Conservation (phyloP, 2,113 vertebrate species). For the Mesocricetus auratus region DNA sequence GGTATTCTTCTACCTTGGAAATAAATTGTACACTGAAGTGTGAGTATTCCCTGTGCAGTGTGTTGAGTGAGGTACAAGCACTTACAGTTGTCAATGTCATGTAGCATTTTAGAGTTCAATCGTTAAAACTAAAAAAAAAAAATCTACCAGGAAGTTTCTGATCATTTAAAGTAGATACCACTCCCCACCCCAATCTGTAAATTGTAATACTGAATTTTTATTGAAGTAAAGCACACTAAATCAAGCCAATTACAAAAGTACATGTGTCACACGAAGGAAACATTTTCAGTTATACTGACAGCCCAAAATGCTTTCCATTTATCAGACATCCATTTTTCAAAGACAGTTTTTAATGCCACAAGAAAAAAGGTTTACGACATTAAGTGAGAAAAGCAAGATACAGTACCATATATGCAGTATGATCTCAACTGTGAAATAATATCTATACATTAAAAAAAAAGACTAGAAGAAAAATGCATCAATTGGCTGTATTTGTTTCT, state of each 20-base stretch:
- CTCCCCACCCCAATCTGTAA: conserved; percentile 82
- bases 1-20: background rate
- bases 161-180: conserved; percentile 80
- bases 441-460: conserved; percentile 78
- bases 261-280: conserved; percentile 80
- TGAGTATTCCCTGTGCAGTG: conserved; percentile 24
- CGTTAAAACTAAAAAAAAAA: conserved; percentile 29
- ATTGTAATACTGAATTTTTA: conserved; percentile 81
- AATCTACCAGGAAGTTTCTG: conserved; percentile 50
- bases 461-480: conserved; percentile 75
- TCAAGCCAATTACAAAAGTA: conserved; percentile 82
- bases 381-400: conserved; percentile 71
- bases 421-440: conserved; percentile 76
- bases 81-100: background rate
- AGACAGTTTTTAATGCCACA: conserved; percentile 80
- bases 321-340: conserved; percentile 80
- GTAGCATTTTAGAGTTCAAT: conserved; percentile 53
- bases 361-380: conserved; percentile 65
- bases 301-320: conserved; percentile 79
- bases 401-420: conserved; percentile 76
- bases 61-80: conserved; percentile 30
- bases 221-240: conserved; percentile 83
- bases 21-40: conserved; percentile 14
- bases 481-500: conserved; percentile 64
- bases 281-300: conserved; percentile 80